Evolutionary conservation across 1,140 invertebrate species (phyloP).

Genomic region (Panulirus ornatus): DNA sequence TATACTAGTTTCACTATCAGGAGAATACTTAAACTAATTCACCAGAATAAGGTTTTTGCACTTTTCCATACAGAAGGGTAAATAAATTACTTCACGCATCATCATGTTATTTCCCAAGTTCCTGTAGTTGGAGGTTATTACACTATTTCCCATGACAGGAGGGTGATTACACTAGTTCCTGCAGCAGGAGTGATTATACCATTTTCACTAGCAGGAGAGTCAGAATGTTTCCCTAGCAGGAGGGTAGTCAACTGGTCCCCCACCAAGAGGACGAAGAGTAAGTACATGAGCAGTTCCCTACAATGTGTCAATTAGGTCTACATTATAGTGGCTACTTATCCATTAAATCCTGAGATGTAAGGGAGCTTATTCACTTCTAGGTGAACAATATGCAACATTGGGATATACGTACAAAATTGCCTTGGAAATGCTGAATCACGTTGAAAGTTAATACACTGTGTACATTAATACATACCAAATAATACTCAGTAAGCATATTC

Average conservation of each 20-base stretch:
- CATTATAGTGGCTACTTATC: slow-evolving; percentile 72
- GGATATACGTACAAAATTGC: slow-evolving; percentile 73
- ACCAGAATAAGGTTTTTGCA: slow-evolving; percentile 2
- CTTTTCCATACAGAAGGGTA: not conserved
- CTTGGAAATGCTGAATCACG: slow-evolving; percentile 70
- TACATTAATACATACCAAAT: slow-evolving; percentile 73
- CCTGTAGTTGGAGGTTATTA: not conserved
- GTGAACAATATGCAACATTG: slow-evolving; percentile 72
- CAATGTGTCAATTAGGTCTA: slow-evolving; percentile 70
- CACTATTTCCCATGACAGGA: slow-evolving; percentile 16
- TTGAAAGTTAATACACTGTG: slow-evolving; percentile 73
- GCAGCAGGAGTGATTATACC: slow-evolving; percentile 26
- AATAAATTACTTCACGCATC: not conserved
- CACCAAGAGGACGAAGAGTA: slow-evolving; percentile 57
- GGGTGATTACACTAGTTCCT: slow-evolving; percentile 51
- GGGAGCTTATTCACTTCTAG: slow-evolving; percentile 72
- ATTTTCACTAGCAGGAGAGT: slow-evolving; percentile 41
- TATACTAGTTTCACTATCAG: not conserved
- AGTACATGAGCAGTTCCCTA: slow-evolving; percentile 73
- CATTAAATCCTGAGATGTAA: slow-evolving; percentile 73
- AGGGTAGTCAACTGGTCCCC: slow-evolving; percentile 59
- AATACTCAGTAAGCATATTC: slow-evolving; percentile 73
- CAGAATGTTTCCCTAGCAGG: slow-evolving; percentile 61
- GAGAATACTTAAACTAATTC: not conserved
- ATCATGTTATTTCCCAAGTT: not conserved